Conservation (phyloP, 2,888 invertebrate genomes). For the Megastigmus dorsalis region DNA sequence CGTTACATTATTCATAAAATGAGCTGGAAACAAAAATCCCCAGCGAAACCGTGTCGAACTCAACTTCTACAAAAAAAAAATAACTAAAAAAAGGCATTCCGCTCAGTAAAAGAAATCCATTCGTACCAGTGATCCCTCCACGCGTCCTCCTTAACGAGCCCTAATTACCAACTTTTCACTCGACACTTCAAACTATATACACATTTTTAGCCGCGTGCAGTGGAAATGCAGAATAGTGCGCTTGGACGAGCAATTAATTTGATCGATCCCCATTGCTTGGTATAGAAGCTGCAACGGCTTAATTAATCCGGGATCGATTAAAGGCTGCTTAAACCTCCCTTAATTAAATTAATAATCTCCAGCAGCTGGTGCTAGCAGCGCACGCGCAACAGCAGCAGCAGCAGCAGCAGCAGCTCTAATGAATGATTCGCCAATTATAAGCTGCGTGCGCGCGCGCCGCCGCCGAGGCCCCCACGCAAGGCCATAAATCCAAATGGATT, state of each 20-base stretch:
- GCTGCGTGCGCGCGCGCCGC: neutral
- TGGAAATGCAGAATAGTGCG: no score
- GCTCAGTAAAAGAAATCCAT: no score
- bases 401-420: neutral
- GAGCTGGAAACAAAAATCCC: no score
- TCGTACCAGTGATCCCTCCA: no score
- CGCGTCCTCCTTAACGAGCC: slow-evolving; percentile 14
- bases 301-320: slow-evolving; percentile 23
- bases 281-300: neutral
- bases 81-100: no score
- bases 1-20: no score
- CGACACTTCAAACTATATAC: neutral
- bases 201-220: neutral
- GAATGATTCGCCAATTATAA: slow-evolving; percentile 29
- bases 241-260: slow-evolving; percentile 17
- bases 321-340: neutral
- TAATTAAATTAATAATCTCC: slow-evolving; percentile 38
- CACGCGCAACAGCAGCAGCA: neutral
- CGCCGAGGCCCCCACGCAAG: no score
- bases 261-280: slow-evolving; percentile 25
- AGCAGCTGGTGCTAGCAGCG: neutral
- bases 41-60: no score
- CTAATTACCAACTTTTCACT: slow-evolving; percentile 13
- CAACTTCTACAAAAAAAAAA: no score
- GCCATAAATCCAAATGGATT: slow-evolving; percentile 27